phyloP scores from a whole-genome alignment of 2,797 vertebrate genomes.

The Zalophus californianus region DNA sequence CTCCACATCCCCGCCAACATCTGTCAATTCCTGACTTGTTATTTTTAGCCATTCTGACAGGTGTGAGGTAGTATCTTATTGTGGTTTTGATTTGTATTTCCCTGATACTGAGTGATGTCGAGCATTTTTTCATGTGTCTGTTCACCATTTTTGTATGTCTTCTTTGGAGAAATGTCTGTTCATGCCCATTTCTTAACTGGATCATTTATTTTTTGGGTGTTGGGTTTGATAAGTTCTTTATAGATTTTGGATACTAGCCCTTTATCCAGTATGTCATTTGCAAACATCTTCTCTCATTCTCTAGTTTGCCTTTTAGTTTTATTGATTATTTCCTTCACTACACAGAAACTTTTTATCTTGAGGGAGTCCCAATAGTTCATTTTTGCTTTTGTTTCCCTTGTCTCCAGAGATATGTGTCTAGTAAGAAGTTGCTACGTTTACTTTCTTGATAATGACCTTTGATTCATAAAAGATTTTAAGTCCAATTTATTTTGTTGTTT shows the following conservation, averaged over 20 bases:
- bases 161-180: background rate
- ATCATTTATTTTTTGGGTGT: background rate
- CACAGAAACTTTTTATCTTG: background rate
- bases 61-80: background rate
- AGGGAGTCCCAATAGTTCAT: background rate
- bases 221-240: background rate
- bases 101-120: background rate
- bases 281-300: background rate
- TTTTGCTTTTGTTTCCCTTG: background rate
- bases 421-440: background rate
- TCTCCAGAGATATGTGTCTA: background rate
- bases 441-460: constrained; percentile 8
- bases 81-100: background rate
- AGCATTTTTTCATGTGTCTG: background rate
- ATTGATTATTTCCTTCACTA: background rate
- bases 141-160: background rate
- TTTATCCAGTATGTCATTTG: background rate
- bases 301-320: background rate
- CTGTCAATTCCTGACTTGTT: background rate
- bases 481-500: background rate
- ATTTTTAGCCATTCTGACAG: background rate
- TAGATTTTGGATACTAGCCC: background rate
- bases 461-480: background rate
- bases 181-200: background rate
- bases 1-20: background rate